These are phyloP conservation scores for Rissa tridactyla DNA, from an alignment of 2,113 vertebrate species.

Conservation along the genomic window DNA sequence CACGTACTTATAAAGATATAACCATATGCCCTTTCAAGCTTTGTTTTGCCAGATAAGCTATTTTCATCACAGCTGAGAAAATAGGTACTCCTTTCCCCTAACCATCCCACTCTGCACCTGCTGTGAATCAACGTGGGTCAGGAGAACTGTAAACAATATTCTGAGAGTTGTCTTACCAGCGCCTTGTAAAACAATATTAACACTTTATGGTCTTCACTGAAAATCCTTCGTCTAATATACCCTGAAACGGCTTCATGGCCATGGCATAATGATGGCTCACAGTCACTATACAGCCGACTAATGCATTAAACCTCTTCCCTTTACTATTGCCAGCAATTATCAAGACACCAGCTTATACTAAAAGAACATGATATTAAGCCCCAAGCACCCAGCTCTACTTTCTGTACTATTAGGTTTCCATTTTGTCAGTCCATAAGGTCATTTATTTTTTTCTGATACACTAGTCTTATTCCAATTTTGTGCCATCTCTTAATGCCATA, in stretches of 20 bases:
- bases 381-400: background rate
- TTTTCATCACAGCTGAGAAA: slow-evolving; percentile 58
- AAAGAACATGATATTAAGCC: background rate
- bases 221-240: background rate
- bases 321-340: background rate
- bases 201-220: background rate
- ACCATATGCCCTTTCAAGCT: slow-evolving; percentile 61
- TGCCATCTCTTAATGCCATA: background rate
- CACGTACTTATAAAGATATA: slow-evolving; percentile 3
- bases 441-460: background rate
- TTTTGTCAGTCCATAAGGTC: background rate
- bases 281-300: background rate
- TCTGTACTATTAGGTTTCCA: background rate
- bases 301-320: background rate
- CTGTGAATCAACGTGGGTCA: slow-evolving; percentile 53
- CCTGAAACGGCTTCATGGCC: background rate
- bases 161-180: background rate
- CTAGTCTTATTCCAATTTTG: background rate
- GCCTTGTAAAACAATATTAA: slow-evolving; percentile 11
- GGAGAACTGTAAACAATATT: slow-evolving; percentile 48
- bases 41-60: slow-evolving; percentile 56
- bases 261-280: background rate
- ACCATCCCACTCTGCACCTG: slow-evolving; percentile 60
- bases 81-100: slow-evolving; percentile 49
- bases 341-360: background rate